Evolutionary conservation across 2,888 invertebrate genomes (phyloP).

Genomic region (Nomada fucata): DNA sequence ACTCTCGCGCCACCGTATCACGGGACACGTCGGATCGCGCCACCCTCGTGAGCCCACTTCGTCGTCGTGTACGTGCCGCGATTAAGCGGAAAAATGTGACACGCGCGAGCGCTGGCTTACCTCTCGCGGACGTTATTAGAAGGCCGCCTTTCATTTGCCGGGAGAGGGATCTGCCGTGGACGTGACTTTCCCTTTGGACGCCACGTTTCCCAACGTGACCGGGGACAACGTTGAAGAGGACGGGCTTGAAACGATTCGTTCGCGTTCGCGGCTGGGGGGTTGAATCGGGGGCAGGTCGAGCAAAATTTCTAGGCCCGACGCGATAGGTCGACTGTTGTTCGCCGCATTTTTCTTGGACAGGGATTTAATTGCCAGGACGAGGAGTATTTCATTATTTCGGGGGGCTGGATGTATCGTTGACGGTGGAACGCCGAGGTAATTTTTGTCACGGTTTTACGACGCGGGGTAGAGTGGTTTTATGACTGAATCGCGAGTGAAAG

Average conservation of each 20-base stretch:
- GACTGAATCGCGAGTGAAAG: background rate
- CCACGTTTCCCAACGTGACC: background rate
- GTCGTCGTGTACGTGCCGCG: slow-evolving; percentile 56
- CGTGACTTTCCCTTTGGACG: slow-evolving; percentile 45
- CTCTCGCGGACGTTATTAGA: slow-evolving; percentile 52
- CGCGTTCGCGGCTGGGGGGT: background rate
- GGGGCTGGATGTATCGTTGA: background rate
- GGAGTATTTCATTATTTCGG: background rate
- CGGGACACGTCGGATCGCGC: slow-evolving; percentile 41
- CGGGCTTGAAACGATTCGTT: background rate
- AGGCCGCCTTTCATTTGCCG: slow-evolving; percentile 39
- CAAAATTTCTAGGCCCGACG: too few relatives aligned
- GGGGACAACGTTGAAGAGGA: too few relatives aligned
- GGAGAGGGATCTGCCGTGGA: slow-evolving; percentile 43
- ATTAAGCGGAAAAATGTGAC: slow-evolving; percentile 68
- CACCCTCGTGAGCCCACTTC: slow-evolving; percentile 34
- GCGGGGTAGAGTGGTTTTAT: background rate
- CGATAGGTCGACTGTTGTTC: background rate
- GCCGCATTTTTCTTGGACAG: background rate
- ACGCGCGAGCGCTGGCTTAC: slow-evolving; percentile 56
- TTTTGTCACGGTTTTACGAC: background rate
- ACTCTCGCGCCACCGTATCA: slow-evolving; percentile 53
- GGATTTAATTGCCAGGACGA: background rate
- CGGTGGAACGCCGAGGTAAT: background rate
- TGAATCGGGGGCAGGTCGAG: background rate